These are phyloP conservation scores for Pardosa pseudoannulata DNA, from an alignment of 2,888 invertebrate genomes.

Conservation along the genomic window DNA sequence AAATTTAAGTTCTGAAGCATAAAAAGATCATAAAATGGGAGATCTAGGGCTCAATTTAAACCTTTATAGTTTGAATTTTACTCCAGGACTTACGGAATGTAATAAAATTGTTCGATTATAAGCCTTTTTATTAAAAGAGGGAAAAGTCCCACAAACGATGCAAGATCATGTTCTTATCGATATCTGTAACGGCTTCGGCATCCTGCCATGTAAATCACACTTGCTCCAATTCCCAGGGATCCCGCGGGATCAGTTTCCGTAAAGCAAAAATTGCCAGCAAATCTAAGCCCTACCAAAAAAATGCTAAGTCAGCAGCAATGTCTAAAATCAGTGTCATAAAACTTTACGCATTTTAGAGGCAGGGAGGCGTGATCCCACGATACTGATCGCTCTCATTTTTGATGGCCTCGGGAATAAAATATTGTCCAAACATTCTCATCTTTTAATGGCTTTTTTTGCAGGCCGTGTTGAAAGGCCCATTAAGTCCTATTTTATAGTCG, in stretches of 20 bases:
- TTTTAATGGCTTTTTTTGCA: conserved; percentile 54
- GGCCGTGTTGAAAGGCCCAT: conserved; percentile 57
- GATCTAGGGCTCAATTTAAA: too few relatives aligned
- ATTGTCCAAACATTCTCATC: conserved; percentile 46
- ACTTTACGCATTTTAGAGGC: conserved; percentile 61
- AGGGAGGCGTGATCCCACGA: conserved; percentile 58
- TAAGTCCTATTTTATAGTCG: conserved; percentile 67
- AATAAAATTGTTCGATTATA: too few relatives aligned
- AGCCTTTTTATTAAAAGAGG: too few relatives aligned
- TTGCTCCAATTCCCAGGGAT: neutral
- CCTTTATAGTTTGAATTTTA: too few relatives aligned
- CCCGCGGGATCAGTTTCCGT: neutral
- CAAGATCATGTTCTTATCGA: neutral
- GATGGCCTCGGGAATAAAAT: conserved; percentile 51
- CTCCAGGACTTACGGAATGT: too few relatives aligned
- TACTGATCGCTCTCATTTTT: conserved; percentile 55
- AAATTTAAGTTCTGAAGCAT: too few relatives aligned
- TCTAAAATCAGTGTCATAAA: conserved; percentile 59
- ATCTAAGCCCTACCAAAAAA: conserved; percentile 27
- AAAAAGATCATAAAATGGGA: too few relatives aligned
- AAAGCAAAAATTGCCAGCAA: neutral
- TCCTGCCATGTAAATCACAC: neutral
- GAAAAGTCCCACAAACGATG: too few relatives aligned
- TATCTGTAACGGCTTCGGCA: neutral
- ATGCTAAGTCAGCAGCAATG: conserved; percentile 64